phyloP scores from a whole-genome alignment of 2,888 invertebrate genomes.

The Polydesmus complanatus region DNA sequence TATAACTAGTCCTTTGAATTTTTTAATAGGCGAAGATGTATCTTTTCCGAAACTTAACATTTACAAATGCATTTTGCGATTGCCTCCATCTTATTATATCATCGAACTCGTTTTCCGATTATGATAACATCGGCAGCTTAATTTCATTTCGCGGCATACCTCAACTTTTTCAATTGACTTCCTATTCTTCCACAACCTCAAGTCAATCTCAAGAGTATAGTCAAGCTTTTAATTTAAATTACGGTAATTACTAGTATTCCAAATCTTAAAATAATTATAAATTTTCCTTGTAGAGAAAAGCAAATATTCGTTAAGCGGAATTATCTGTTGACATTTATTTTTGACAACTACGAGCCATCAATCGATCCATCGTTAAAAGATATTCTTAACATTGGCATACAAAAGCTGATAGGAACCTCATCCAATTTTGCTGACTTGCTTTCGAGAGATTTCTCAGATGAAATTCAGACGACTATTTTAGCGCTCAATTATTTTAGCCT shows the following conservation, averaged over 20 bases:
- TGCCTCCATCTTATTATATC: neutral
- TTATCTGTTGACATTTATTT: neutral
- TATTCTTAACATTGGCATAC: neutral
- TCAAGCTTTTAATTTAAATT: neutral
- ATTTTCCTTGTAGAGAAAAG: neutral
- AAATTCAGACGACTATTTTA: neutral
- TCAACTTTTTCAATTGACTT: neutral
- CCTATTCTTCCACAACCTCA: neutral
- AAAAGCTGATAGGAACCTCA: neutral
- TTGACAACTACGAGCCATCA: too few species aligned
- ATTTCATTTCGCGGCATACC: neutral
- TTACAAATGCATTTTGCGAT: neutral
- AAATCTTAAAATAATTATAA: neutral
- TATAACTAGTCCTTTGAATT: neutral
- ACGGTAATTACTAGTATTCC: neutral
- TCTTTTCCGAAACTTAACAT: neutral
- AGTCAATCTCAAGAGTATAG: neutral
- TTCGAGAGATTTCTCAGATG: neutral
- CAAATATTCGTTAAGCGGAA: neutral
- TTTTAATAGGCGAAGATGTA: neutral
- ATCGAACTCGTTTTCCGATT: neutral
- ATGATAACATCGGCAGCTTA: neutral
- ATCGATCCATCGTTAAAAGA: too few species aligned
- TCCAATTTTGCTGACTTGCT: neutral
- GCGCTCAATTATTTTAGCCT: neutral